phyloP scores from a whole-genome alignment of 92 coral and sea anemone species.

The Hydrozoanthus gracilis region DNA sequence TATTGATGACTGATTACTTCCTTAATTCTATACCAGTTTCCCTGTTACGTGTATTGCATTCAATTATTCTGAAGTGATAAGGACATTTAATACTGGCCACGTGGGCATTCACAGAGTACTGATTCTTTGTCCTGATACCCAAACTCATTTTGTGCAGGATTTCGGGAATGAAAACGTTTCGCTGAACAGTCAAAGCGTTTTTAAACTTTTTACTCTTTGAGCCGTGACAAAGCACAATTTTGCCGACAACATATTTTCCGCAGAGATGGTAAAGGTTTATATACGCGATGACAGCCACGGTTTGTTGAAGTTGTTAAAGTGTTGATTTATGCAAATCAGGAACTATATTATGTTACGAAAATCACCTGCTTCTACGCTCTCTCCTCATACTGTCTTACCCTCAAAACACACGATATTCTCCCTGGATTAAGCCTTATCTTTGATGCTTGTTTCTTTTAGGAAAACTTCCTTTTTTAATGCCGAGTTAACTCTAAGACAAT shows the following conservation, averaged over 20 bases:
- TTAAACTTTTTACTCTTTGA: not conserved
- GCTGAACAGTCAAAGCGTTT: not conserved
- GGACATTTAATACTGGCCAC: conserved; percentile 63
- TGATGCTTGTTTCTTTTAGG: not conserved
- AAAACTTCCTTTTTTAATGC: not conserved
- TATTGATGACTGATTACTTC: conserved; percentile 50
- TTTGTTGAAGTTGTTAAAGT: conserved; percentile 44
- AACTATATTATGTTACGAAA: not conserved
- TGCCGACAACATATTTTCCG: conserved; percentile 18
- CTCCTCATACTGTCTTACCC: not conserved
- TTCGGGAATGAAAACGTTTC: conserved; percentile 15
- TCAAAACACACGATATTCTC: not conserved
- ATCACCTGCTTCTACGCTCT: conserved; percentile 36
- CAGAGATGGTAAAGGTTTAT: conserved; percentile 32
- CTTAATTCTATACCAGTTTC: conserved; percentile 47
- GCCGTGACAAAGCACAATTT: conserved; percentile 6
- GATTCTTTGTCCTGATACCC: conserved; percentile 55
- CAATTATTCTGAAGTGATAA: conserved; percentile 70
- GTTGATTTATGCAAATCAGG: conserved; percentile 51
- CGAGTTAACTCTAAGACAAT: not conserved
- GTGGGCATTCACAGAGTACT: conserved; percentile 56
- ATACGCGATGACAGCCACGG: conserved; percentile 32
- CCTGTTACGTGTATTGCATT: conserved; percentile 58
- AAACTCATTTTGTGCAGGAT: conserved; percentile 66
- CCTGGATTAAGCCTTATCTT: not conserved